Evolutionary conservation across 1,140 invertebrate species (phyloP), one percentile per base, ranked within the genome.

Genomic region (Monochamus saltuarius): DNA sequence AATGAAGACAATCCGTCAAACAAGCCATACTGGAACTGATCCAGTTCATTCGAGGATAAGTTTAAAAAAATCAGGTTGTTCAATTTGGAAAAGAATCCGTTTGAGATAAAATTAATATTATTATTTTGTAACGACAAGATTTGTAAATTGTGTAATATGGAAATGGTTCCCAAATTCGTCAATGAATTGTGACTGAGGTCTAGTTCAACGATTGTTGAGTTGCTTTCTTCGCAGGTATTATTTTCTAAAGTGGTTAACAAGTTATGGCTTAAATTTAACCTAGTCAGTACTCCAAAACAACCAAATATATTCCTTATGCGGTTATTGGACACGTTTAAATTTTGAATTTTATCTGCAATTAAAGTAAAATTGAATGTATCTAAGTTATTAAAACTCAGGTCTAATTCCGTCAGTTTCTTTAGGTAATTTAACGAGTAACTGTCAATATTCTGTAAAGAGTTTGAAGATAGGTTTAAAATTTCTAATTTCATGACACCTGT

Each of bases 61-160:
- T 55, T 55, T 7, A 55, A 22, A 36, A 1, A 13, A 40, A 10
- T 34, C n/a, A 55, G 14, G 4, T 29, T 29, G 7, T 7, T 34
- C 34, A 55, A 43, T 43, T 55, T 40, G 4, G 29, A 39, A 45
- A 55, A 55, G 4, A 35, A 16, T 4, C 19, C 38, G 16, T n/a
- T 34, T 6, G 53, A 19, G 13, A 55, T 10, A 6, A 40, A 55
- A 1, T 39, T 34, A 14, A 55, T 43, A 35, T 55, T 55, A 37
- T 55, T 55, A 13, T 39, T 13, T n/a, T 39, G 36, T n/a, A 55
- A 7, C 29, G 13, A 29, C 10, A 55, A 35, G 9, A n/a, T 14
- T 11, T 55, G 7, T 10, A 55, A 9, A 34, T 11, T 43, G 6
- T 8, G 7, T 40, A 45, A 35, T 11, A 14, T 13, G 11, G 39